Evolutionary conservation across 2,888 invertebrate species (phyloP).

Genomic region (Branchipolynoe longqiensis): DNA sequence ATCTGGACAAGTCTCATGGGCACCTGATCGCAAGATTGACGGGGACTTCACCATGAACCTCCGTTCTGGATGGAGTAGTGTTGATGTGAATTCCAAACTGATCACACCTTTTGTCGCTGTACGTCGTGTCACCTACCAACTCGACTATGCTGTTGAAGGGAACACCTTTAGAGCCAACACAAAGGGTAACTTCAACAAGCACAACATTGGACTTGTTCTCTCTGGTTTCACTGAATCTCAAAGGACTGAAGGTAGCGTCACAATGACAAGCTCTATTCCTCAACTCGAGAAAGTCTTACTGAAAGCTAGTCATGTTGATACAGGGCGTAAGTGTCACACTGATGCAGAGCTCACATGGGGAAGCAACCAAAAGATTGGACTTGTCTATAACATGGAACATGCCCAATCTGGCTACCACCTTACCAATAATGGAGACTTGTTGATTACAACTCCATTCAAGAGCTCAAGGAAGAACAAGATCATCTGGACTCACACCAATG

Average conservation of each 20-base stretch:
- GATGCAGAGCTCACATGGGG: constrained; percentile 63
- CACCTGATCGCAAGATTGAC: constrained; percentile 66
- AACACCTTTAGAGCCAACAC: constrained; percentile 48
- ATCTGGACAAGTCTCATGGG: constrained; percentile 69
- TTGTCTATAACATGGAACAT: constrained; percentile 62
- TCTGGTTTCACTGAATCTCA: constrained; percentile 5
- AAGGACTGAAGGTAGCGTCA: constrained; percentile 47
- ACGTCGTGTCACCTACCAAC: constrained; percentile 27
- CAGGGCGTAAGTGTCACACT: constrained; percentile 51
- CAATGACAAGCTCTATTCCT: constrained; percentile 64
- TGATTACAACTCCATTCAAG: constrained; percentile 61
- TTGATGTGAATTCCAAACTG: constrained; percentile 57
- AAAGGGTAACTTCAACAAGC: constrained; percentile 17
- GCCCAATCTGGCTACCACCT: constrained; percentile 53
- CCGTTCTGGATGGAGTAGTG: constrained; percentile 51
- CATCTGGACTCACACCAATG: constrained; percentile 64
- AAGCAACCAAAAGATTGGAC: constrained; percentile 56
- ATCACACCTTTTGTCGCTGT: constrained; percentile 65
- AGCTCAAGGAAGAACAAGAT: constrained; percentile 56
- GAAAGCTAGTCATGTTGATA: constrained; percentile 21
- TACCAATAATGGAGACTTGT: constrained; percentile 62
- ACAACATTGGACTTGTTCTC: constrained; percentile 23
- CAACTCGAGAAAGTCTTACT: constrained; percentile 61
- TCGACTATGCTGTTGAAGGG: constrained; percentile 60
- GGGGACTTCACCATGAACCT: constrained; percentile 61